Percentiles rank a stretch among this genome's conserved stretches.
Evolutionary conservation across 2,888 invertebrate species (phyloP).

Genomic region (Slavum lentiscoides): DNA sequence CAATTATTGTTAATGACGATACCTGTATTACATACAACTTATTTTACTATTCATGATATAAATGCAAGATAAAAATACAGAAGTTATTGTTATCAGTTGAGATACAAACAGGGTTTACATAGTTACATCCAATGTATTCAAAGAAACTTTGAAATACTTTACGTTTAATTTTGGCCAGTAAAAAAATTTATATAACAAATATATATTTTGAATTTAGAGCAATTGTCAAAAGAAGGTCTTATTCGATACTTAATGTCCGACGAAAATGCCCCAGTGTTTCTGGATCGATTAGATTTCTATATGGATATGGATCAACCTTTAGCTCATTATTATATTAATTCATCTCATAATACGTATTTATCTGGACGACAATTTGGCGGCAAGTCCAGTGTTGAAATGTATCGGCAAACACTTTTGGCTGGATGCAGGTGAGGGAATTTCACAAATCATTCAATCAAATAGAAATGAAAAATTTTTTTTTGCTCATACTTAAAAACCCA

Average conservation of each 20-base stretch:
- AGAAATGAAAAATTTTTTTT: conserved; percentile 1
- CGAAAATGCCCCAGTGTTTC: conserved; percentile 98
- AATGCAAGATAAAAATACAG: neutral
- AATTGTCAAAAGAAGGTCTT: conserved; percentile 91
- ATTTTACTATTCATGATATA: neutral
- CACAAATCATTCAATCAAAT: neutral
- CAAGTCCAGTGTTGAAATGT: conserved; percentile 98
- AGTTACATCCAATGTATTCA: neutral
- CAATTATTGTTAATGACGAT: neutral
- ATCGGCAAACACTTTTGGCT: conserved; percentile 92
- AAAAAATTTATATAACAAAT: neutral
- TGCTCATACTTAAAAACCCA: conserved; percentile 30
- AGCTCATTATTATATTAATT: conserved; percentile 98
- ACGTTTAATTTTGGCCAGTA: neutral
- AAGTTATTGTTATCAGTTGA: neutral
- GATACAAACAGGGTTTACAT: neutral
- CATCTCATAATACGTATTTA: conserved; percentile 94
- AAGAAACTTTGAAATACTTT: neutral
- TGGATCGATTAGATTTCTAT: conserved; percentile 95
- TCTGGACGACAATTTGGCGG: conserved; percentile 97
- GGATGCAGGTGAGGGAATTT: conserved; percentile 79
- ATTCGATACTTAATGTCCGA: conserved; percentile 99
- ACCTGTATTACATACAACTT: neutral
- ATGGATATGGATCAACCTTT: conserved; percentile 99
- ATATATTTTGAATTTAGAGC: conserved; percentile 63